Conservation (phyloP, 2,888 invertebrate species). For the Drosophila kuntzei region DNA sequence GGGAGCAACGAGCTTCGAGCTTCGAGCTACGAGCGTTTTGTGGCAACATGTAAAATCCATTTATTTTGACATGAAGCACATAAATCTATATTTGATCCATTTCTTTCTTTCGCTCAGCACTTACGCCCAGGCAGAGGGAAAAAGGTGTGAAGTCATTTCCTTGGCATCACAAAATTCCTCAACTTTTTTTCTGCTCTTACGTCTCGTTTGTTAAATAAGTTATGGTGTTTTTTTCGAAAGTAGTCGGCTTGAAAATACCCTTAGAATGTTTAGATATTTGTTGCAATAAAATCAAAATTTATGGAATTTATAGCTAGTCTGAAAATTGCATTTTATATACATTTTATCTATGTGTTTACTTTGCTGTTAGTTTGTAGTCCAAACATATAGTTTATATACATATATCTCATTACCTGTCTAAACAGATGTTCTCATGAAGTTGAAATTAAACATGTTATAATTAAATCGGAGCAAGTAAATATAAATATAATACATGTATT, state of each 20-base stretch:
- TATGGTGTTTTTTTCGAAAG: too few species aligned
- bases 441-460: neutral
- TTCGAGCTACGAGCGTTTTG: constrained; percentile 27
- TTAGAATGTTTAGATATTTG: neutral
- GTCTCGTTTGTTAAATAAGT: neutral
- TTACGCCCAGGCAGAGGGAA: constrained; percentile 11
- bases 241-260: constrained; percentile 12
- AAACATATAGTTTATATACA: neutral
- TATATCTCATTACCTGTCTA: neutral
- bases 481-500: neutral
- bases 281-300: neutral
- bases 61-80: constrained; percentile 77
- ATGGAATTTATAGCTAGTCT: too few species aligned
- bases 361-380: too few species aligned
- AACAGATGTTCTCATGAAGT: neutral
- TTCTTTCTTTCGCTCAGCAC: constrained; percentile 42
- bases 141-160: constrained; percentile 71
- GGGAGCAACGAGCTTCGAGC: constrained; percentile 10
- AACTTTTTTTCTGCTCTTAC: neutral
- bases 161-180: constrained; percentile 23
- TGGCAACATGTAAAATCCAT: constrained; percentile 79
- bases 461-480: neutral
- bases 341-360: too few species aligned
- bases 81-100: constrained; percentile 81
- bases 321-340: too few species aligned